These are phyloP conservation scores for Montifringilla adamsi DNA, from an alignment of 2,113 vertebrate genomes.

Conservation along the genomic window DNA sequence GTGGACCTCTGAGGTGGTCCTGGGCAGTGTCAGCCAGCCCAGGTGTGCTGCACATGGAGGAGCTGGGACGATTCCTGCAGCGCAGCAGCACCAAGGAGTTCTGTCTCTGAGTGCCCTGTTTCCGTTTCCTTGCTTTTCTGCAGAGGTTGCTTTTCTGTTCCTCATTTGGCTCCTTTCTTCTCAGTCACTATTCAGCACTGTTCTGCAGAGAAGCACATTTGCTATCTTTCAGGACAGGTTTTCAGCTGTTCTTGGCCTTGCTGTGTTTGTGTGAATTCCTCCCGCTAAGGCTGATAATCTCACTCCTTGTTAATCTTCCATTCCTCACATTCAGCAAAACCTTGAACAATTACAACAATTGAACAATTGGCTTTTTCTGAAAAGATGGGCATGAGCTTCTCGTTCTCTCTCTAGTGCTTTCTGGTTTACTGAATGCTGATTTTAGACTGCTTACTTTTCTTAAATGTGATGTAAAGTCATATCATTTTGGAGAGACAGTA, in stretches of 20 bases:
- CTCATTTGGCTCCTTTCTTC: not conserved
- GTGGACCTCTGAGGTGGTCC: not conserved
- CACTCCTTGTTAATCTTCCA: conserved; percentile 12
- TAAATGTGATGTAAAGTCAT: not conserved
- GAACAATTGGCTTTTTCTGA: not conserved
- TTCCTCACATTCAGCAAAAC: conserved; percentile 24
- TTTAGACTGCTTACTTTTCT: not conserved
- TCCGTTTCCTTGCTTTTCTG: not conserved
- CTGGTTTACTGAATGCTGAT: not conserved
- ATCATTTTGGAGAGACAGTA: not conserved
- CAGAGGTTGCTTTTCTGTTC: not conserved
- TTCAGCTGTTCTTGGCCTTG: conserved; percentile 14
- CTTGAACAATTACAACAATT: not conserved
- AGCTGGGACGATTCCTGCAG: not conserved
- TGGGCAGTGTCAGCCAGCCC: not conserved
- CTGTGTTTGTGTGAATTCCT: not conserved
- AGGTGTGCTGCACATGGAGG: accelerated
- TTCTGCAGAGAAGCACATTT: not conserved
- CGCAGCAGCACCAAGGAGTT: accelerated
- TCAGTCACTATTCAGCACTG: not conserved
- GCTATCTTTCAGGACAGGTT: conserved; percentile 34
- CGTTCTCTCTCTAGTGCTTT: not conserved
- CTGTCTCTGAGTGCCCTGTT: not conserved
- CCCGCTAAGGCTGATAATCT: not conserved
- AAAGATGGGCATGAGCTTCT: not conserved